Base-by-base conservation (phyloP, 2,888 invertebrate species). In the Chalcosyrphus nemorum region DNA sequence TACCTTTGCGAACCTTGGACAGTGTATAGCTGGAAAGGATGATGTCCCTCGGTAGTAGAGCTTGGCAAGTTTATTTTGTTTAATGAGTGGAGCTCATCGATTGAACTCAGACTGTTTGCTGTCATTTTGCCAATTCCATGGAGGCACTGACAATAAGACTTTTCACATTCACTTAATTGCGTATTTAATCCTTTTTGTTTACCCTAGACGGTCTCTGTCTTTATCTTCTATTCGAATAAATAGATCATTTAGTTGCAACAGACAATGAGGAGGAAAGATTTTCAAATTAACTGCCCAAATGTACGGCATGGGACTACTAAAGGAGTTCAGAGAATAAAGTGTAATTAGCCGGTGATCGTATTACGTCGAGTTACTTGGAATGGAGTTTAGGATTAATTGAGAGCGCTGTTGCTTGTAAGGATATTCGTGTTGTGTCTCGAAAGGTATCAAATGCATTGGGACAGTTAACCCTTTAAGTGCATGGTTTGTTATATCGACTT, bases 51-150 rank as follows among this genome's bases (percentile, higher is more conserved):
- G n/a, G n/a, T n/a, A n/a, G n/a, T n/a, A n/a, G n/a, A 11, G 38
- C 15, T 38, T n/a, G 59, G n/a, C 24, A 4, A 56, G 17, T 41
- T 56, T 43, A 45, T 32, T 70, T 9, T 21, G 35, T 43, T 76
- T 70, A 70, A 77, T 77, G 70, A 70, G 43, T 11, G 32, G 19
- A 59, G n/a, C 29, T 45, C 32, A 50, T 50, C 63, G 43, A 65
- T 59, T 81, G 76, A 77, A 81, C 57, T 76, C 65, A 38, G 15
- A 61, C 72, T 72, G 45, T 72, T 78, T 77, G 66, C 63, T 76
- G 81, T 66, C 71, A 72, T 61, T 72, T 77, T 78, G 78, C 78
- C 71, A 82, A 59, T 50, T 72, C 24, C n/a, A 11, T 29, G 7
- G 11, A 57, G 35, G n/a, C n/a, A 19, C 15, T 57, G 45, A 38